These are phyloP conservation scores for Dynastes hyllus DNA, from an alignment of 2,888 invertebrate genomes.

Conservation along the genomic window DNA sequence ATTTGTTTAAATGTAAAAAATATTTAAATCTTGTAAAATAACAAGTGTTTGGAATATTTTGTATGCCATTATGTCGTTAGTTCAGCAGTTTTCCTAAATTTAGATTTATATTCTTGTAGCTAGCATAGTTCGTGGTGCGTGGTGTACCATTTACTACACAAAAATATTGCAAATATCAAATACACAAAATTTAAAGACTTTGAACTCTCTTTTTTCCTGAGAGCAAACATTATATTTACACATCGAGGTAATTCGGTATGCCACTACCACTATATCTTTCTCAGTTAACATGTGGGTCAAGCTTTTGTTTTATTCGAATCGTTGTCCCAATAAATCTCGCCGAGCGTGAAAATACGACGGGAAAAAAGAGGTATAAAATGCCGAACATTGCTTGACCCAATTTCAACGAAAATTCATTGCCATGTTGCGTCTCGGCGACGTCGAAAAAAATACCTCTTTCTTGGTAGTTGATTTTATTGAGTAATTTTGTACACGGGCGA, in stretches of 20 bases:
- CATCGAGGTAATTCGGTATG: background rate
- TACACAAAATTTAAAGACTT: no score
- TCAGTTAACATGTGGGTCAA: constrained; percentile 13
- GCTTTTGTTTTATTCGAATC: background rate
- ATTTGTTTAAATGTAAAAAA: no score
- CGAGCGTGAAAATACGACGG: constrained; percentile 3
- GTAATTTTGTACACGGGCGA: constrained; percentile 21
- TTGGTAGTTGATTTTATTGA: background rate
- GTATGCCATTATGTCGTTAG: no score
- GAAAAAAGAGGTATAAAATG: constrained; percentile 14
- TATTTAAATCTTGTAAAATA: no score
- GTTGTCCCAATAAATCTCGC: constrained; percentile 21
- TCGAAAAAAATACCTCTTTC: constrained; percentile 24
- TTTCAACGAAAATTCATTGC: constrained; percentile 30
- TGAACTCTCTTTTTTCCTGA: no score
- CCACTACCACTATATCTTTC: background rate
- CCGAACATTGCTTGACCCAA: constrained; percentile 28
- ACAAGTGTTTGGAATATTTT: no score
- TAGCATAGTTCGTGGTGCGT: no score
- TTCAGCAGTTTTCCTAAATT: no score
- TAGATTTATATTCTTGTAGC: no score
- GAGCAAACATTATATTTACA: background rate
- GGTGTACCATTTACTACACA: no score
- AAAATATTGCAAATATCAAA: no score
- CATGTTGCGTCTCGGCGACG: constrained; percentile 4